Conservation (phyloP, 2,888 invertebrate species). For the Tetragonisca angustula region DNA sequence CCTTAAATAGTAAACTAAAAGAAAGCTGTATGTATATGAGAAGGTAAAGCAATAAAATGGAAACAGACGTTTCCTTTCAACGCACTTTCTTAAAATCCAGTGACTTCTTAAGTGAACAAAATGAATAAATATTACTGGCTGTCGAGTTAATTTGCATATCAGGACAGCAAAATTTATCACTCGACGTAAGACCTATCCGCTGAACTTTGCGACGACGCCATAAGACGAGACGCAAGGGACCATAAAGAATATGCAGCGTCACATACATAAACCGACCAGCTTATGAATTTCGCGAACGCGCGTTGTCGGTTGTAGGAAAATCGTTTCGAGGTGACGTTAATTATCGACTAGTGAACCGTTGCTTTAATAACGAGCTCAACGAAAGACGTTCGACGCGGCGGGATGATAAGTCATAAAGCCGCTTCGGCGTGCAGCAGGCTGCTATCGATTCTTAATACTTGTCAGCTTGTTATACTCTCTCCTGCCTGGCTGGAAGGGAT, state of each 20-base stretch:
- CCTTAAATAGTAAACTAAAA: no score
- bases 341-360: constrained; percentile 18
- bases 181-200: no score
- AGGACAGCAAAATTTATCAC: no score
- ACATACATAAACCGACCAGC: not conserved
- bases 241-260: not conserved
- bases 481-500: constrained; percentile 42
- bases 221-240: not conserved
- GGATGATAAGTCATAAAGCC: constrained; percentile 32
- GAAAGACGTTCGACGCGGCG: not conserved
- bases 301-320: constrained; percentile 11
- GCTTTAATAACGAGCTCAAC: constrained; percentile 6
- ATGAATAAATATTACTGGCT: no score
- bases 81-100: no score
- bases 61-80: no score
- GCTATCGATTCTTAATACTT: constrained; percentile 57
- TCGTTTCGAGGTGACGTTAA: constrained; percentile 17
- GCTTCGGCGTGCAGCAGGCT: not conserved
- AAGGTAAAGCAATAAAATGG: no score
- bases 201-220: not conserved
- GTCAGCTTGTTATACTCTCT: constrained; percentile 51
- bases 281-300: not conserved
- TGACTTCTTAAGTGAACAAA: no score
- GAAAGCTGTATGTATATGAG: no score
- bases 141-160: no score